A percentile compares a stretch with the other conserved stretches of the same genome.
Conservation (phyloP, 2,888 invertebrate species). For the Rhopalosiphum nymphaeae region DNA sequence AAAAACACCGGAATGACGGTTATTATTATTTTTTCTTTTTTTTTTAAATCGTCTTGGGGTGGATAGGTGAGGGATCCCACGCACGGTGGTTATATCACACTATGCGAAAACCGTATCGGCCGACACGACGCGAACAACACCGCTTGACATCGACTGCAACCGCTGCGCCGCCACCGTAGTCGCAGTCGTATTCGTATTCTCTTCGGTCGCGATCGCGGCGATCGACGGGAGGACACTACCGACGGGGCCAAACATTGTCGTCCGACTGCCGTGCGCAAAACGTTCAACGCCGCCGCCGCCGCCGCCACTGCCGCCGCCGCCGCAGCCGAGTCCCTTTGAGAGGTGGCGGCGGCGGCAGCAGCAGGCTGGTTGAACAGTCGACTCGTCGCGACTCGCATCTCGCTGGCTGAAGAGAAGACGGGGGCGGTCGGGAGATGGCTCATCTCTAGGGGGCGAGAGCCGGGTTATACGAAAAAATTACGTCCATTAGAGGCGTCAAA, state of each 20-base stretch:
- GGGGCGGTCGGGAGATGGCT: neutral
- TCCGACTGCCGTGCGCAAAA: constrained; percentile 51
- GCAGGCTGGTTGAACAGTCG: neutral
- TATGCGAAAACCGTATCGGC: neutral
- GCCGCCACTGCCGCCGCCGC: neutral
- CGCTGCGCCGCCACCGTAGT: neutral
- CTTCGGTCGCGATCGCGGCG: neutral
- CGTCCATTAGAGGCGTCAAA: constrained; percentile 43
- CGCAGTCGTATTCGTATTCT: neutral
- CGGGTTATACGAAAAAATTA: constrained; percentile 26
- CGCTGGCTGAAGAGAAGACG: neutral
- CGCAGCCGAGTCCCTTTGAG: neutral
- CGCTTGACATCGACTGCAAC: neutral
- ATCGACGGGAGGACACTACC: neutral
- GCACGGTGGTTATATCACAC: neutral
- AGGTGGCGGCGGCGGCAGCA: neutral
- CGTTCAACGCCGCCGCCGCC: neutral
- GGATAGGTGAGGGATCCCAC: neutral
- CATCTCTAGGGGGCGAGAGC: neutral
- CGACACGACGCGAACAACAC: constrained; percentile 3
- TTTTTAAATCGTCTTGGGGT: neutral
- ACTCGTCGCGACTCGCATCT: neutral
- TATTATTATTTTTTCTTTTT: neutral
- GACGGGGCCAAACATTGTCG: constrained; percentile 46
- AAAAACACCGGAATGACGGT: neutral